Evolutionary conservation across 1,140 invertebrate genomes (phyloP), one percentile per base, ranked within the genome.

Genomic region (Heterodera schachtii): DNA sequence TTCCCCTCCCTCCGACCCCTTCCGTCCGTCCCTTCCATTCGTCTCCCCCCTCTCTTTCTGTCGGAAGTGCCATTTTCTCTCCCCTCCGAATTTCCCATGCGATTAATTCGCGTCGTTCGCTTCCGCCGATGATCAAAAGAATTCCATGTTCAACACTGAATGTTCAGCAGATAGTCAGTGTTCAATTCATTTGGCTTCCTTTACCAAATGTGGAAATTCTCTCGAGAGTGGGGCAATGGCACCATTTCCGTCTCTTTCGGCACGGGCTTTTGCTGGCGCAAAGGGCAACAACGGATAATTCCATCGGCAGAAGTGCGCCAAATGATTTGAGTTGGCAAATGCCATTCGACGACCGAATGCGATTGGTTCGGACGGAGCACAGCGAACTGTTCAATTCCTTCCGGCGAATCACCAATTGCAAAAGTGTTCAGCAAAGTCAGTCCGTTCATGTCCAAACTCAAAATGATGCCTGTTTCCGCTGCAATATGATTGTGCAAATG

Each of bases 271-370:
- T 71, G 69, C 2, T 71, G 69, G 3, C 69, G 69, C 3, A 71
- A 71, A n/a, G 44, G 69, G 69, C 31, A 71, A 1, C 69, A 71
- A n/a, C 57, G 57, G 16, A 64, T 13, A 19, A 64, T 57, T 9
- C 75, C 75, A 76, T 76, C 75, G 41, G 31, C 31, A 31, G n/a
- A 76, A 76, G 75, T 76, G 19, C 46, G 44, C 75, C 75, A 76
- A 43, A 76, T 52, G 66, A 76, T 64, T 64, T 64, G 57, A 19
- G 13, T 19, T 5, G 3, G 19, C 4, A 19, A 64, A 64, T 19
- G 57, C 16, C 57, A 19, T 64, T 19, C 57, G 19, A 19, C 57
- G 11, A 3, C 4, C 57, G 16, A 4, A 64, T 19, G 13, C 57
- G 57, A 64, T 43, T 46, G 9, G 69, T 19, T 6, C 19, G 19